These are phyloP conservation scores for Zeus faber DNA, from an alignment of 2,113 vertebrate genomes.

Conservation along the genomic window DNA sequence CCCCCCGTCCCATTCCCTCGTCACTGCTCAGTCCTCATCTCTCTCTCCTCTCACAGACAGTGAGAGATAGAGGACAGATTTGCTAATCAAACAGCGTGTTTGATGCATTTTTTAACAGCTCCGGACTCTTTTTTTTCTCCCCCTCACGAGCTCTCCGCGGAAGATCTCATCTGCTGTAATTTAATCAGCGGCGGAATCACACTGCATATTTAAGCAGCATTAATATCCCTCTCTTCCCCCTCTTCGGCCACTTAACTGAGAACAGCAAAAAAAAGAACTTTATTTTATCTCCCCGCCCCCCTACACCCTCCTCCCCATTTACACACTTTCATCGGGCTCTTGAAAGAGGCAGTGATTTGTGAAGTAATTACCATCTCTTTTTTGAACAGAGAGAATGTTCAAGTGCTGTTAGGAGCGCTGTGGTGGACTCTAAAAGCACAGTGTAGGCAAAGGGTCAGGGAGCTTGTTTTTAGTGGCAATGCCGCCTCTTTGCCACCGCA, in stretches of 20 bases:
- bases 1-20: neutral
- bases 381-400: conserved; percentile 46
- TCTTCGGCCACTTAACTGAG: conserved; percentile 54
- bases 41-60: conserved; percentile 30
- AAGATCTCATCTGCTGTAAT: conserved; percentile 71
- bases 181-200: conserved; percentile 75
- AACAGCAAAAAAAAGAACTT: conserved; percentile 38
- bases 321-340: conserved; percentile 64
- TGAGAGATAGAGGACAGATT: conserved; percentile 51
- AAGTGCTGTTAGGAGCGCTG: conserved; percentile 45
- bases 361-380: conserved; percentile 64
- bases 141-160: too few relatives aligned
- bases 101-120: conserved; percentile 81
- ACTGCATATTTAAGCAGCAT: conserved; percentile 77
- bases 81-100: conserved; percentile 74
- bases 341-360: conserved; percentile 67
- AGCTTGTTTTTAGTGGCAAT: conserved; percentile 26
- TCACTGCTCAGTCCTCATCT: conserved; percentile 10
- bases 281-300: conserved; percentile 57
- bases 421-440: conserved; percentile 39
- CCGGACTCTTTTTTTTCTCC: conserved; percentile 66
- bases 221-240: conserved; percentile 66
- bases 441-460: conserved; percentile 1
- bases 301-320: conserved; percentile 50
- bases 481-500: conserved; percentile 2